phyloP scores from a whole-genome alignment of 2,113 vertebrate genomes.

The Sylvilagus bachmani region DNA sequence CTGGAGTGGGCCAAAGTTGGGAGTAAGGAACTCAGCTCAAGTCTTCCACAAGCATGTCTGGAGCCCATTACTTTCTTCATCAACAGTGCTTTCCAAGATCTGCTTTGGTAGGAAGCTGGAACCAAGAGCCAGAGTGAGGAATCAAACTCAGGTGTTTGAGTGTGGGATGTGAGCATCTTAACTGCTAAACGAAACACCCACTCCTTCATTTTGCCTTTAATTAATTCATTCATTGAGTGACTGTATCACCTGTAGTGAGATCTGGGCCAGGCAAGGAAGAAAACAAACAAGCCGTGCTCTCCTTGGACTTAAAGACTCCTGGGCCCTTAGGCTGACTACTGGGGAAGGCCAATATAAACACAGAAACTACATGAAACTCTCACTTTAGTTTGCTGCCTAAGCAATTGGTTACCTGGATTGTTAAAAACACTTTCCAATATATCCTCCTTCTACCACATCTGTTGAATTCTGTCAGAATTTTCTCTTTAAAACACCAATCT shows the following conservation, averaged over 20 bases:
- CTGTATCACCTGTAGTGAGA: neutral
- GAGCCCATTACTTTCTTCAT: no score
- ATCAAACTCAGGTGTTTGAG: no score
- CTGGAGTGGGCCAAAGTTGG: no score
- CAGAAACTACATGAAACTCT: neutral
- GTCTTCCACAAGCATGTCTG: no score
- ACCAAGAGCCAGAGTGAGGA: no score
- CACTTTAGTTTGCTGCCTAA: neutral
- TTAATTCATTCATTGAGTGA: neutral
- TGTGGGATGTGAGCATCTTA: no score
- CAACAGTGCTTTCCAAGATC: no score
- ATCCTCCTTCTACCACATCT: neutral
- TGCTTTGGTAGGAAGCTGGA: no score
- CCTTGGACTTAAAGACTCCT: neutral
- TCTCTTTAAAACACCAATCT: slow-evolving; percentile 36
- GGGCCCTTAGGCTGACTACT: no score
- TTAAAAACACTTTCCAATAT: neutral
- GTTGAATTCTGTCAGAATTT: neutral
- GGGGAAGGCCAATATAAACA: neutral
- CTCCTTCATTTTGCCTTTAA: neutral
- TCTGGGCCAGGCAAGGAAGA: neutral
- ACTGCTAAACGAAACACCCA: no score
- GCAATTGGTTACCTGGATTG: neutral
- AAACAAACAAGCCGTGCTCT: neutral
- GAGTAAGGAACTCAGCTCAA: no score